A percentile compares a stretch with the other conserved stretches of the same genome.
Evolutionary conservation across 64 coral and sea anemone genomes (phyloP).

Genomic region (Montipora capricornis): DNA sequence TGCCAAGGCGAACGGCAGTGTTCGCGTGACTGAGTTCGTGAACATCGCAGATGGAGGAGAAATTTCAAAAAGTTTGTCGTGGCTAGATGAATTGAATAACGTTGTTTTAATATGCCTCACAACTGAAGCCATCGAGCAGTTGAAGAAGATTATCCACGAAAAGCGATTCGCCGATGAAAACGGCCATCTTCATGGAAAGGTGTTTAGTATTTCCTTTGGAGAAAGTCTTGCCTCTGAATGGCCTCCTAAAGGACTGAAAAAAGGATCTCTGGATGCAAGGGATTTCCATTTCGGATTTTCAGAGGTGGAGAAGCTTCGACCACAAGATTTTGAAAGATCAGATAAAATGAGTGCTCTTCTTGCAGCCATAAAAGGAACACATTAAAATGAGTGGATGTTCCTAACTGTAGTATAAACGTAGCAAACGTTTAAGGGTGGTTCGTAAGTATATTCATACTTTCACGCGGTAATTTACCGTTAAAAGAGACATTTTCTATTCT

Average conservation of each 20-base stretch:
- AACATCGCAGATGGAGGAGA: conserved; percentile 57
- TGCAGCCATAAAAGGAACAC: conserved; percentile 58
- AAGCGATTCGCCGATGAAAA: conserved; percentile 63
- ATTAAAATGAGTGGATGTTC: background rate
- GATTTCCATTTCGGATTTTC: conserved; percentile 83
- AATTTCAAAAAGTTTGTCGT: conserved; percentile 49
- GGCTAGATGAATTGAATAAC: conserved; percentile 75
- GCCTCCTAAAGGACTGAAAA: conserved; percentile 53
- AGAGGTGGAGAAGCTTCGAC: conserved; percentile 37
- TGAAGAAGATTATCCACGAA: conserved; percentile 47
- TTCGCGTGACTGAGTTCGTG: conserved; percentile 58
- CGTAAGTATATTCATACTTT: background rate
- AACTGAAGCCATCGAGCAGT: conserved; percentile 52
- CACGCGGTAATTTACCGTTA: background rate
- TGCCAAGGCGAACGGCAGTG: conserved; percentile 2
- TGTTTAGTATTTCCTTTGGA: conserved; percentile 84
- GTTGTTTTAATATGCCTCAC: conserved; percentile 78
- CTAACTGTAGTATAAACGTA: too few relatives aligned
- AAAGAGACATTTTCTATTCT: too few relatives aligned
- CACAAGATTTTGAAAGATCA: conserved; percentile 63
- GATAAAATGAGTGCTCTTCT: conserved; percentile 74
- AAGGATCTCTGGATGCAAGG: conserved; percentile 33
- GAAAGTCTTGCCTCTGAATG: conserved; percentile 65
- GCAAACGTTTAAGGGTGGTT: background rate
- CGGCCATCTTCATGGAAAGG: conserved; percentile 73